A percentile compares a stretch with the other conserved stretches of the same genome.
Evolutionary conservation across 2,888 invertebrate species (phyloP).

Genomic region (Malachius bipustulatus): DNA sequence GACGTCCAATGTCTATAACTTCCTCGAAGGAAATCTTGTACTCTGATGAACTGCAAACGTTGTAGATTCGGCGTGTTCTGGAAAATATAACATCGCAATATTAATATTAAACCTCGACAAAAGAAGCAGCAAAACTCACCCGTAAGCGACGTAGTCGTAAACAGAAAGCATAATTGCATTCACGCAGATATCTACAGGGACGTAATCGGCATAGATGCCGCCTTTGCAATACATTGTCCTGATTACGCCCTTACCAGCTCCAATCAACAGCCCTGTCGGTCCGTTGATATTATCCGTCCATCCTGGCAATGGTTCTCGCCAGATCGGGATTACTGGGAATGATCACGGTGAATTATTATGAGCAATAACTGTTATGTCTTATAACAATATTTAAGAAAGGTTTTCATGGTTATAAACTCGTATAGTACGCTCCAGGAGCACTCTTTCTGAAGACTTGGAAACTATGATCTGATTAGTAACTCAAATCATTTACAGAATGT

Average conservation of each 20-base stretch:
- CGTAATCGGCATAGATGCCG: conserved; percentile 61
- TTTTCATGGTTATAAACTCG: no score
- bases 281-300: conserved; percentile 91
- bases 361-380: no score
- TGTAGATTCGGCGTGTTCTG: conserved; percentile 65
- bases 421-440: no score
- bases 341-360: no score
- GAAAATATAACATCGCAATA: conserved; percentile 28
- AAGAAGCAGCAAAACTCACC: conserved; percentile 12
- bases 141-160: conserved; percentile 13
- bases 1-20: conserved; percentile 64
- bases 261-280: conserved; percentile 67
- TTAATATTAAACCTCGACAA: neutral
- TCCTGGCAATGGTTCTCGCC: conserved; percentile 69
- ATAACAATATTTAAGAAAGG: no score
- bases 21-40: conserved; percentile 63
- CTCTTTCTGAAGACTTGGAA: no score
- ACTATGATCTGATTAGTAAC: no score
- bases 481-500: no score
- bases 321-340: conserved; percentile 77
- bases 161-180: conserved; percentile 46
- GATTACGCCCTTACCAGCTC: conserved; percentile 76
- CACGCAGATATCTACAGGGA: conserved; percentile 70
- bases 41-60: conserved; percentile 39
- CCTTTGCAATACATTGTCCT: conserved; percentile 74